Conservation (phyloP, 2,113 vertebrate genomes). For the Hemicordylus capensis region DNA sequence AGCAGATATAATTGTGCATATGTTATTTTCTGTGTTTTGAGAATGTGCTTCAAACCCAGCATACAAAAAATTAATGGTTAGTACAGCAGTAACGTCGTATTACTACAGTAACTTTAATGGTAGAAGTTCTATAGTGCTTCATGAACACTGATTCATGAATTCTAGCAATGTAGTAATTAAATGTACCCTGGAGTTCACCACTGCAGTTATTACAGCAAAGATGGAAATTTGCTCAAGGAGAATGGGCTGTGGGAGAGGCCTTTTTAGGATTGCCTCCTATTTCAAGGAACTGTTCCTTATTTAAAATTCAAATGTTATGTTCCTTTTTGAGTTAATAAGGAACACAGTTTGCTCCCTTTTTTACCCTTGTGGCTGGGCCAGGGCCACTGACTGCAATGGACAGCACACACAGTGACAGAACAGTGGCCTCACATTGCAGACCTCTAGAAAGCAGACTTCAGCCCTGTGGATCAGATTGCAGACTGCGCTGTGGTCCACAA, state of each 20-base stretch:
- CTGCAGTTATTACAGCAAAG: background rate
- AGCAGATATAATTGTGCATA: background rate
- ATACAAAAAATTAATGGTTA: background rate
- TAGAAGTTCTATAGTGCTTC: background rate
- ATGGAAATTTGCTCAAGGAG: background rate
- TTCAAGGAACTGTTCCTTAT: no score
- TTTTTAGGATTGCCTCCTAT: background rate
- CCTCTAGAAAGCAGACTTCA: no score
- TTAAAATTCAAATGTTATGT: no score
- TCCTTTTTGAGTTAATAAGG: no score
- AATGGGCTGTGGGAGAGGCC: background rate
- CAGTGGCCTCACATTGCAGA: no score
- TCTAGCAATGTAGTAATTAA: constrained; percentile 1
- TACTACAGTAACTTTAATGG: constrained; percentile 24
- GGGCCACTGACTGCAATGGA: no score
- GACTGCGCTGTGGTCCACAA: no score
- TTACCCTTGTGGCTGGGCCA: no score
- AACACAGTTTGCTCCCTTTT: no score
- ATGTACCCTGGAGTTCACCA: background rate
- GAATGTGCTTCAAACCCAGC: background rate
- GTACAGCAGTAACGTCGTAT: background rate
- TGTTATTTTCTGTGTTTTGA: background rate
- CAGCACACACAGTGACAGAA: no score
- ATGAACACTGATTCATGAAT: background rate
- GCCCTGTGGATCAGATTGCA: no score